These are phyloP conservation scores for Nomia melanderi DNA, from an alignment of 1,140 invertebrate species.

Conservation along the genomic window DNA sequence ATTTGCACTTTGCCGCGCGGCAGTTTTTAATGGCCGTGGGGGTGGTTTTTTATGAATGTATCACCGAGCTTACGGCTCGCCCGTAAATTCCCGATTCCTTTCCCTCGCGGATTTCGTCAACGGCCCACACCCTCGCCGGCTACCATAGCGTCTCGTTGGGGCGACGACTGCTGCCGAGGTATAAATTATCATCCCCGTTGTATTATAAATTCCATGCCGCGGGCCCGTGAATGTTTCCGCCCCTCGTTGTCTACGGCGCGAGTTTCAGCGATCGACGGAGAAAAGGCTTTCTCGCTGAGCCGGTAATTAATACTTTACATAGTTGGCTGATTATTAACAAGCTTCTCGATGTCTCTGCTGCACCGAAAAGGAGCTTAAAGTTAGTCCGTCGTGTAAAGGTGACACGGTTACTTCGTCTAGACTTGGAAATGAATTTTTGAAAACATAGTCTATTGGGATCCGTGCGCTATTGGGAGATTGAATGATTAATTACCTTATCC, in stretches of 20 bases:
- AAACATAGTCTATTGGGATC: too few species aligned
- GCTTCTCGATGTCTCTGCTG: too few species aligned
- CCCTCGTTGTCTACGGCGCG: neutral
- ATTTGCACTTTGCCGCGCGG: slow-evolving; percentile 36
- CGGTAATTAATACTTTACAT: too few species aligned
- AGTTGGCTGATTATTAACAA: too few species aligned
- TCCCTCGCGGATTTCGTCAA: slow-evolving; percentile 25
- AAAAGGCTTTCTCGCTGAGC: too few species aligned
- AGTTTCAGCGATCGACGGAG: too few species aligned
- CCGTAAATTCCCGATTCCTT: slow-evolving; percentile 41
- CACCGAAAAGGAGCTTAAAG: too few species aligned
- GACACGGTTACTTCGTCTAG: too few species aligned
- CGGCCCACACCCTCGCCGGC: neutral
- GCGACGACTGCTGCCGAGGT: slow-evolving; percentile 19
- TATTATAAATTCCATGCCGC: slow-evolving; percentile 31
- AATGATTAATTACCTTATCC: too few species aligned
- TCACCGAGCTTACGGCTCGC: slow-evolving; percentile 10
- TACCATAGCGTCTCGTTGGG: neutral
- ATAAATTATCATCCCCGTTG: slow-evolving; percentile 38
- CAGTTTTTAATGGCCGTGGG: slow-evolving; percentile 41
- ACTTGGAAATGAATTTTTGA: too few species aligned
- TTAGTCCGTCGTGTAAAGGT: too few species aligned
- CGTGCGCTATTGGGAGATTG: too few species aligned
- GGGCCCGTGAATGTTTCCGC: neutral
- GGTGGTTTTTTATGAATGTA: slow-evolving; percentile 27